A percentile compares a stretch with the other conserved stretches of the same genome.
Evolutionary conservation across 1,140 invertebrate species (phyloP).

Genomic region (Orius insidiosus): DNA sequence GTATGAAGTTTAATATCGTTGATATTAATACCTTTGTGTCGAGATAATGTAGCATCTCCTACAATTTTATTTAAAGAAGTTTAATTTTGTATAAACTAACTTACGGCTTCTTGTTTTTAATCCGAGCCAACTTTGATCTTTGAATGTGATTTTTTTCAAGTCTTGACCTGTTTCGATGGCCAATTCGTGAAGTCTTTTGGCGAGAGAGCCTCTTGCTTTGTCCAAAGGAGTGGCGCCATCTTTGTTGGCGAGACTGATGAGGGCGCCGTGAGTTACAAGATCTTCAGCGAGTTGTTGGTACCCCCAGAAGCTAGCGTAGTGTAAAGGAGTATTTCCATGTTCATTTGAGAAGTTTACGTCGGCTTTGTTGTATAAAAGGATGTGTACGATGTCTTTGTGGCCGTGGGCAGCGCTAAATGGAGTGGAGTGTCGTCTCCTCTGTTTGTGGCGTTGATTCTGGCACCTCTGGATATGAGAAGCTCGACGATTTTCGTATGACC

Average conservation of each 20-base stretch:
- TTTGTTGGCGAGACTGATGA: constrained; percentile 87
- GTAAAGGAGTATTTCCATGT: constrained; percentile 95
- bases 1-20: constrained; percentile 74
- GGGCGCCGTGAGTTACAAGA: constrained; percentile 74
- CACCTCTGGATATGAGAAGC: constrained; percentile 78
- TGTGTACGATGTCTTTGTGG: constrained; percentile 77
- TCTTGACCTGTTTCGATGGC: constrained; percentile 85
- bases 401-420: constrained; percentile 90
- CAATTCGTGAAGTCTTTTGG: constrained; percentile 56
- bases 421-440: constrained; percentile 97
- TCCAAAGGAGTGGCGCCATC: constrained; percentile 91
- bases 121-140: constrained; percentile 93
- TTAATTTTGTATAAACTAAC: constrained; percentile 23
- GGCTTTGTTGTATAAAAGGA: constrained; percentile 78
- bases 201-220: constrained; percentile 74
- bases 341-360: constrained; percentile 97
- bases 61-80: too few relatives aligned
- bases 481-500: constrained; percentile 91
- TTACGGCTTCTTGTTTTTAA: constrained; percentile 83
- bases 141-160: constrained; percentile 90
- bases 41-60: constrained; percentile 88
- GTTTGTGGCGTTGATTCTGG: constrained; percentile 91
- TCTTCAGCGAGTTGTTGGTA: constrained; percentile 87
- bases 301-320: constrained; percentile 98
- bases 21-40: constrained; percentile 93